Evolutionary conservation across 2,113 vertebrate genomes (phyloP).

Genomic region (Zeus faber): DNA sequence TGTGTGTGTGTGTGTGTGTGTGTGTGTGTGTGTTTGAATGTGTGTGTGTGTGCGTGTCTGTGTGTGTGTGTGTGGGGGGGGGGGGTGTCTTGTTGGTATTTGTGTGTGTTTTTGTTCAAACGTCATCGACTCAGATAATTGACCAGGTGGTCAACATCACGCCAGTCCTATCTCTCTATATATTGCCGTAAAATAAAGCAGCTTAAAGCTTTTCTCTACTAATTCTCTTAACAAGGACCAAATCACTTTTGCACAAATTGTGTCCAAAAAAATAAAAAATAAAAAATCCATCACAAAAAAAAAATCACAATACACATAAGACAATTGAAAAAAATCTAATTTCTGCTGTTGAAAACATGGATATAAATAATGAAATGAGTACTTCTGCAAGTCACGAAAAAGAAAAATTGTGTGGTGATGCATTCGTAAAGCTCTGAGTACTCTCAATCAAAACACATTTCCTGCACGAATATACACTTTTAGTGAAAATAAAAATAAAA

Average conservation of each 20-base stretch:
- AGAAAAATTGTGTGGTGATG: conserved; percentile 36
- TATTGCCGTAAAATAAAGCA: conserved; percentile 7
- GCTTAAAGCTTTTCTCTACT: conserved; percentile 4
- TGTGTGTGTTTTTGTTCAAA: not conserved
- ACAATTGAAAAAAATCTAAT: not conserved
- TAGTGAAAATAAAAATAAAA: conserved; percentile 44
- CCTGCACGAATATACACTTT: conserved; percentile 46
- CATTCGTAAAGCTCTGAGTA: conserved; percentile 52
- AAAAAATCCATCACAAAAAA: not conserved
- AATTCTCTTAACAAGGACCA: not conserved
- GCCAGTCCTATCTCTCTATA: conserved; percentile 16
- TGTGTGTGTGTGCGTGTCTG: not conserved
- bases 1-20: not conserved
- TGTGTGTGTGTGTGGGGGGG: not conserved
- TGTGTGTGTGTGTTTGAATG: conserved; percentile 1
- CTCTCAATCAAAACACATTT: conserved; percentile 54
- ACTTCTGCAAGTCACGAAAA: conserved; percentile 44
- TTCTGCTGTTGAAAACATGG: conserved; percentile 43
- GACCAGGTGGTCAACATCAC: conserved; percentile 8
- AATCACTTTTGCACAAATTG: conserved; percentile 3
- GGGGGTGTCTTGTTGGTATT: not conserved
- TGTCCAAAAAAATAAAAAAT: not conserved
- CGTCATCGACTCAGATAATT: not conserved
- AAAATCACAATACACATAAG: not conserved
- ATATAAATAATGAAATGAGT: conserved; percentile 50